Base-by-base conservation (phyloP, 2,888 invertebrate species). In the Altica lythri region DNA sequence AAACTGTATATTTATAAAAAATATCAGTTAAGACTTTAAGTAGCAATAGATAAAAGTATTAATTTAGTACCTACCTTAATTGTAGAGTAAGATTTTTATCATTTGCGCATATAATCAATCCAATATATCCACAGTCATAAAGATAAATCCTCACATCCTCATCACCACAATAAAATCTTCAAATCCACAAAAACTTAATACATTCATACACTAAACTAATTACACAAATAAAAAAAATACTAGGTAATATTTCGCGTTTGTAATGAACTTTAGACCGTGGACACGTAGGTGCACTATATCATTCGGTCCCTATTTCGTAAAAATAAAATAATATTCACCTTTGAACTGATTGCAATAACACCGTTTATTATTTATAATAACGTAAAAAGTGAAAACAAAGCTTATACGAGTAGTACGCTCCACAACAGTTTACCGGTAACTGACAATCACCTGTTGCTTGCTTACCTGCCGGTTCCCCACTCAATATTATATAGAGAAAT, bases 401-500 rank as follows among this genome's bases (percentile, higher is more conserved):
- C 54, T 17, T 43, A 43, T 34, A 22, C 51, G 29, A 46, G 42
- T 42, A 45, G 43, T 34, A 50, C 53, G 22, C 58, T 48, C 45
- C 16, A 30, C 61, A 53, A 55, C 57, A 47, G 66, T 67, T 65
- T 67, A 59, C 65, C 65, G 67, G 67, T 64, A 66, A 69, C 69
- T 69, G 69, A 65, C 69, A 65, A 64, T 69, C 68, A 69, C 69
- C 68, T 69, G 69, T 68, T 65, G 66, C 67, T 60, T 59, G 55
- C 57, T 46, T 55, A 63, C 59, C 58, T 63, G 59, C 60, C 54
- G 58, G 27, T 22, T 57, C 61, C 61, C 61, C 59, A 59, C 59
- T 57, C 49, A 49, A 55, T 53, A 56, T n/a, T n/a, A n/a, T n/a
- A n/a, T 54, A 57, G 52, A 13, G 17, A 38, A n/a, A 17, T 17